A percentile compares a stretch with the other conserved stretches of the same genome.
phyloP scores from a whole-genome alignment of 1,140 invertebrate species.

The Campodea augens region DNA sequence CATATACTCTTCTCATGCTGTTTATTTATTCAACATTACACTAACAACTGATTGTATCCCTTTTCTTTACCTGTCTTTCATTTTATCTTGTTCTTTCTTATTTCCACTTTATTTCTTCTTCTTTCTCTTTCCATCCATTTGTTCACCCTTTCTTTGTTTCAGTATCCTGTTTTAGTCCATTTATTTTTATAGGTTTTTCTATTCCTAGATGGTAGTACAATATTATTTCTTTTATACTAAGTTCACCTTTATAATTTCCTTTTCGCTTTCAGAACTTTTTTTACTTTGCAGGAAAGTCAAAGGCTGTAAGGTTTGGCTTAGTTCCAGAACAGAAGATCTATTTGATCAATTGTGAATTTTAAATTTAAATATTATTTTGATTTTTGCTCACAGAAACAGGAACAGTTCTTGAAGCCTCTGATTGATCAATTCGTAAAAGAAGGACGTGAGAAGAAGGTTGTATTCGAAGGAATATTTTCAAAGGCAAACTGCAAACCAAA shows the following conservation, averaged over 20 bases:
- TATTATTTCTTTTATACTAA: constrained; percentile 13
- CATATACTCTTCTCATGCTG: not conserved
- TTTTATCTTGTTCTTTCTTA: constrained; percentile 1
- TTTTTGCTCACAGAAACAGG: constrained; percentile 65
- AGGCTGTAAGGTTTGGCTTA: too few species aligned
- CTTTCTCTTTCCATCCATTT: constrained; percentile 4
- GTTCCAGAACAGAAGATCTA: too few species aligned
- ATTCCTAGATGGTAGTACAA: constrained; percentile 8
- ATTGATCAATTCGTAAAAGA: constrained; percentile 88
- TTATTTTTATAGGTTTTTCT: not conserved
- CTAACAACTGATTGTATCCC: not conserved
- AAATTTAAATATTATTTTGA: too few species aligned
- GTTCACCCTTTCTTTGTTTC: constrained; percentile 8
- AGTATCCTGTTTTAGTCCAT: constrained; percentile 2
- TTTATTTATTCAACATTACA: not conserved
- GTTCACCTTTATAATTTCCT: constrained; percentile 22
- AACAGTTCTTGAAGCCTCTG: constrained; percentile 83
- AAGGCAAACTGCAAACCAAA: constrained; percentile 80
- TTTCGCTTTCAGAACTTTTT: too few species aligned
- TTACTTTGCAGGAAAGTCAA: too few species aligned
- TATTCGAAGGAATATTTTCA: constrained; percentile 74
- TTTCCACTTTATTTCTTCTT: not conserved
- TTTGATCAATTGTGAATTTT: too few species aligned
- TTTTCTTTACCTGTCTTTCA: constrained; percentile 5
- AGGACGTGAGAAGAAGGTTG: constrained; percentile 88